These are phyloP conservation scores for Thaleichthys pacificus DNA, from an alignment of 2,797 vertebrate genomes.

Conservation along the genomic window DNA sequence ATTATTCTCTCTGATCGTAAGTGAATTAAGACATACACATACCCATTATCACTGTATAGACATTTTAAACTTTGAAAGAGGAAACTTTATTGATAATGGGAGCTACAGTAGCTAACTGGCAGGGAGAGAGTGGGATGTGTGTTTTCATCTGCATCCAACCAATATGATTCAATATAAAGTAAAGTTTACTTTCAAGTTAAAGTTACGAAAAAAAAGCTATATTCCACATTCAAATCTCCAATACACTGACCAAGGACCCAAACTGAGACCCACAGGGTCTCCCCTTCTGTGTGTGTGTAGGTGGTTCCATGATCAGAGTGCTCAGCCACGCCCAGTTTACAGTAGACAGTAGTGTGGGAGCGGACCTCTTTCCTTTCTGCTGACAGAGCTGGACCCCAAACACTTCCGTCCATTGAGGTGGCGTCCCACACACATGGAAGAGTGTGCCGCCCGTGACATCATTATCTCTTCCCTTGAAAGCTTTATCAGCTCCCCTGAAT, in stretches of 20 bases:
- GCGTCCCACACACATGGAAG: conserved; percentile 60
- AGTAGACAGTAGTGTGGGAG: conserved; percentile 40
- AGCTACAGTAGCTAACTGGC: background rate
- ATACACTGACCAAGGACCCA: background rate
- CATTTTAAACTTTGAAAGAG: too few relatives aligned
- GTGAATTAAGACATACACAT: background rate
- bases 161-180: background rate
- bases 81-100: background rate
- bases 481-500: conserved; percentile 72
- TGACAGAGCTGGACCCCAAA: conserved; percentile 43
- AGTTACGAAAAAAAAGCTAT: background rate
- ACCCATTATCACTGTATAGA: background rate
- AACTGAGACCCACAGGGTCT: background rate
- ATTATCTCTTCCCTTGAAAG: conserved; percentile 64
- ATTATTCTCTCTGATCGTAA: background rate
- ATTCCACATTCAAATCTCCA: background rate
- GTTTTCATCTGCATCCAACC: too few relatives aligned
- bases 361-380: conserved; percentile 64
- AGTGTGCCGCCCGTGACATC: conserved; percentile 66
- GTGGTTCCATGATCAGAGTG: background rate
- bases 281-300: background rate
- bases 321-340: conserved; percentile 24
- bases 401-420: conserved; percentile 75
- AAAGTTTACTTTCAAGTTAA: background rate
- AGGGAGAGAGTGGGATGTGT: too few relatives aligned